Evolutionary conservation across 2,113 vertebrate genomes (phyloP).

Genomic region (Strix aluco): DNA sequence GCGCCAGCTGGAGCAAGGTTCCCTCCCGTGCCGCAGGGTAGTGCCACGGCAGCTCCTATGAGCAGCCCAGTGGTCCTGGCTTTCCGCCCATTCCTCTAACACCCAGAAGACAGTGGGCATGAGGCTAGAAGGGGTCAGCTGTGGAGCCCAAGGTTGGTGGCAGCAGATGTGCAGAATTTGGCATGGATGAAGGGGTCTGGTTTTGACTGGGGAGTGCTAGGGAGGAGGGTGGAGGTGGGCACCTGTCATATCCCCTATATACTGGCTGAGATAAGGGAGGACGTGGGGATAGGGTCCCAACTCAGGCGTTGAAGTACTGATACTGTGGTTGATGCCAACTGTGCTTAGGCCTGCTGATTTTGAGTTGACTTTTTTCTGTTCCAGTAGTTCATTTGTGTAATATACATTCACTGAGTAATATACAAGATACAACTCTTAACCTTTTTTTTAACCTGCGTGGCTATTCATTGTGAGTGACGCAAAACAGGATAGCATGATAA

Average conservation of each 20-base stretch:
- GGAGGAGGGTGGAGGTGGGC: background rate
- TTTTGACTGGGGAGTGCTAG: background rate
- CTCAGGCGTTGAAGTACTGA: background rate
- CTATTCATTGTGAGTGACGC: background rate
- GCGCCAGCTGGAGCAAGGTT: background rate
- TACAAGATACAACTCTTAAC: background rate
- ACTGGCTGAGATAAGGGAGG: background rate
- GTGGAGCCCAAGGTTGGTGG: background rate
- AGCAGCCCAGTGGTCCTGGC: rapidly evolving
- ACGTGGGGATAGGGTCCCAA: background rate
- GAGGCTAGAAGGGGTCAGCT: rapidly evolving
- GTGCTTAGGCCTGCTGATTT: background rate
- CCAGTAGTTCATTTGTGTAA: background rate
- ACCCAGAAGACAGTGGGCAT: background rate
- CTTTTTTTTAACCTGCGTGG: background rate
- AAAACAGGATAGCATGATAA: background rate
- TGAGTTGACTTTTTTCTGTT: background rate
- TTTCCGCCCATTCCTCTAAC: background rate
- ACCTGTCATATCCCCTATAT: background rate
- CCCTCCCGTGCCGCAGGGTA: rapidly evolving
- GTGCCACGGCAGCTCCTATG: background rate
- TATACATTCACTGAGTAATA: background rate
- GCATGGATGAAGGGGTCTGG: background rate
- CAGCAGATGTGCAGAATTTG: no score
- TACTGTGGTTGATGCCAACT: background rate